These are phyloP conservation scores for Phortica magna DNA, from an alignment of 2,888 invertebrate genomes.

Conservation along the genomic window DNA sequence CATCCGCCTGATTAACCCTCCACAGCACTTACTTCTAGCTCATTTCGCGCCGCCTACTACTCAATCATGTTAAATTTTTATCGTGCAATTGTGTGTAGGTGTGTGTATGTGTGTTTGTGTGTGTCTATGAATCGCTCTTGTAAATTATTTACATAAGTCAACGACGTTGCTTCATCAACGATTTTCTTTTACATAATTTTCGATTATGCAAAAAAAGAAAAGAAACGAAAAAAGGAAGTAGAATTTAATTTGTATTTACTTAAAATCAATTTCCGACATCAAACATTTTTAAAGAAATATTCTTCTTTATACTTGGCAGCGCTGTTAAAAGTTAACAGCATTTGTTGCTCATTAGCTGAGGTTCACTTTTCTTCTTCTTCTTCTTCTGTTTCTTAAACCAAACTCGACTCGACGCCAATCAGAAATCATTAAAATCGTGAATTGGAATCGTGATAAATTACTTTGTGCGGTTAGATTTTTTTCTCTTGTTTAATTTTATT, in stretches of 20 bases:
- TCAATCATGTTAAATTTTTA: background rate
- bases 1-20: background rate
- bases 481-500: background rate
- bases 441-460: constrained; percentile 50
- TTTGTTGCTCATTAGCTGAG: too few species aligned
- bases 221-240: too few species aligned
- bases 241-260: constrained; percentile 30
- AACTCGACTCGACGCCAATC: background rate
- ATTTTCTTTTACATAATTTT: constrained; percentile 12
- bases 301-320: too few species aligned
- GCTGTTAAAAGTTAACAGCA: too few species aligned
- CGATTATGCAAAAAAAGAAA: background rate
- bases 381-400: constrained; percentile 19
- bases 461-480: constrained; percentile 42
- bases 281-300: too few species aligned
- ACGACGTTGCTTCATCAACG: constrained; percentile 43
- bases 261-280: too few species aligned
- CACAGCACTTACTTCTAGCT: too few species aligned
- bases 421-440: constrained; percentile 47
- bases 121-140: background rate
- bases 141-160: constrained; percentile 48
- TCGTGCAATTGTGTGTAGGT: background rate
- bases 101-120: background rate
- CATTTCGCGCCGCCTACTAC: background rate
- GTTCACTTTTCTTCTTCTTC: too few species aligned